These are phyloP conservation scores for Alosa sapidissima DNA, from an alignment of 2,797 vertebrate genomes.

Conservation along the genomic window DNA sequence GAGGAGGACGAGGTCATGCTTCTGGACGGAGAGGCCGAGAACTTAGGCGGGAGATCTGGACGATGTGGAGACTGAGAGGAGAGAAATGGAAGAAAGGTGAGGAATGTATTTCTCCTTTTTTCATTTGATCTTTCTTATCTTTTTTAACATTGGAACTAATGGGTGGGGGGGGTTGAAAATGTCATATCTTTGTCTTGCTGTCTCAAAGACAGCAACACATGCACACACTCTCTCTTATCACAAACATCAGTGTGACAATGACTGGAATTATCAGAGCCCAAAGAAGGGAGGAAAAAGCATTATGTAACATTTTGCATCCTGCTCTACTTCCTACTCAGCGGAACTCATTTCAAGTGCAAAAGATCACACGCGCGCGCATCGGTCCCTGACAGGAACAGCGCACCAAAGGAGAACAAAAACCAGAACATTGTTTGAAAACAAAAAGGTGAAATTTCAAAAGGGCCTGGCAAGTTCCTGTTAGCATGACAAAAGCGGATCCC, in stretches of 20 bases:
- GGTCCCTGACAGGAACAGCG: neutral
- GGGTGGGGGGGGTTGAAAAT: neutral
- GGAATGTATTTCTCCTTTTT: neutral
- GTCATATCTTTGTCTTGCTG: neutral
- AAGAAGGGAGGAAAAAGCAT: conserved; percentile 25
- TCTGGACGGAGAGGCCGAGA: conserved; percentile 38
- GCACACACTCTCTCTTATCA: conserved; percentile 14
- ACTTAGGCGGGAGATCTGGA: conserved; percentile 44
- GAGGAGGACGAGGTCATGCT: conserved; percentile 79
- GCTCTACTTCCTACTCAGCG: conserved; percentile 38
- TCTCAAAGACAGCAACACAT: conserved; percentile 19
- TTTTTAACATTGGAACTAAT: neutral
- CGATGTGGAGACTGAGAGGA: conserved; percentile 44
- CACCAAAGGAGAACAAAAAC: neutral
- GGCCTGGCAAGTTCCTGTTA: neutral
- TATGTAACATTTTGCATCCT: conserved; percentile 46
- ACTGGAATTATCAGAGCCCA: conserved; percentile 41
- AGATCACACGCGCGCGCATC: conserved; percentile 44
- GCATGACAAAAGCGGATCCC: neutral
- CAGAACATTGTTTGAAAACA: conserved; percentile 11
- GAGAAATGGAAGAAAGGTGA: conserved; percentile 1
- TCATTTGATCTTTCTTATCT: neutral
- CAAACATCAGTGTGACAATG: conserved; percentile 41
- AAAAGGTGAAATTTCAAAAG: neutral
- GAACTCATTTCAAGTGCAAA: conserved; percentile 35